Percentiles rank a stretch among this genome's conserved stretches.
Conservation (phyloP, 2,888 invertebrate species). For the Eupithecia centaureata region DNA sequence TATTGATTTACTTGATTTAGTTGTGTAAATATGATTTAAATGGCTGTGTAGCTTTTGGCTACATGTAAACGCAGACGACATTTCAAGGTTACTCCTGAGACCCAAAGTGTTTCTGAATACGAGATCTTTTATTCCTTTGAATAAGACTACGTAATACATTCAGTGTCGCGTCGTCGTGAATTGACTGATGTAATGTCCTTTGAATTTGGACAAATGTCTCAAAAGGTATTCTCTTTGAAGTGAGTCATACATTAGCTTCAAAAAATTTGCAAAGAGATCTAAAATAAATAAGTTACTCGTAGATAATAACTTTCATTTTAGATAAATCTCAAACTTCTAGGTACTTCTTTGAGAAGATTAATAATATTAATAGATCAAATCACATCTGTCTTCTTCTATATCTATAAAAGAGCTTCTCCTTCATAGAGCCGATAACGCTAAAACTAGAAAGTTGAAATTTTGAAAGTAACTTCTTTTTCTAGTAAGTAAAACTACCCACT, state of each 20-base stretch:
- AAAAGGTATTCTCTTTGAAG: conserved; percentile 7
- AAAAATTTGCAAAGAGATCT: conserved; percentile 33
- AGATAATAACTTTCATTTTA: not conserved
- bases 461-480: too few relatives aligned
- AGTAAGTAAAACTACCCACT: too few relatives aligned
- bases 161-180: conserved; percentile 20
- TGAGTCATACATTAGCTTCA: not conserved
- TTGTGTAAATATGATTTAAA: conserved; percentile 20
- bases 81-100: conserved; percentile 25
- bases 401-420: too few relatives aligned
- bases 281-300: not conserved
- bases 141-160: conserved; percentile 21
- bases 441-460: too few relatives aligned
- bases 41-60: conserved; percentile 26
- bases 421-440: too few relatives aligned
- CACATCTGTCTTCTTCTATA: too few relatives aligned
- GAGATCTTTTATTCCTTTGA: conserved; percentile 35
- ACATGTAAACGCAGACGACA: conserved; percentile 35
- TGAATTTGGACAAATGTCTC: conserved; percentile 12
- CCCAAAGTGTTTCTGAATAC: conserved; percentile 33
- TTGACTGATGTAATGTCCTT: conserved; percentile 22
- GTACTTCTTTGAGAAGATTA: not conserved
- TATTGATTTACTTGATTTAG: too few relatives aligned
- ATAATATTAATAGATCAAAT: not conserved
- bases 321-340: not conserved